These are phyloP conservation scores for Plebejus argus DNA, from an alignment of 2,888 invertebrate genomes.

Conservation along the genomic window DNA sequence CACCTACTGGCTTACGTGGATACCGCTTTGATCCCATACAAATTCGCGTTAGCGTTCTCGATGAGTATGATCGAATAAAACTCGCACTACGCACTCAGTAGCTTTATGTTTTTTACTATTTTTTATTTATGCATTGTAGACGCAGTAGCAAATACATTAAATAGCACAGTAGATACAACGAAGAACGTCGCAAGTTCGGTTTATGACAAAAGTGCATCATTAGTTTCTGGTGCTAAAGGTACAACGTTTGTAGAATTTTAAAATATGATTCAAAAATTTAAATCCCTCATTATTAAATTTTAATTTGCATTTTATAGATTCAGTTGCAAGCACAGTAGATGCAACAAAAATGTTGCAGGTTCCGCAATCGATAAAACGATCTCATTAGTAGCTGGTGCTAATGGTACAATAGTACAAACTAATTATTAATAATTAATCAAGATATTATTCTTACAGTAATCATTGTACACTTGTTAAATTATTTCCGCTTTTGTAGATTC, in stretches of 20 bases:
- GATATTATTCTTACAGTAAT: no score
- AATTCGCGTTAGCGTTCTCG: no score
- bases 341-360: conserved; percentile 71
- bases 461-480: no score
- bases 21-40: no score
- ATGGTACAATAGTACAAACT: conserved; percentile 48
- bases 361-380: conserved; percentile 65
- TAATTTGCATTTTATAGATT: conserved; percentile 52
- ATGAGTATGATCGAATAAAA: no score
- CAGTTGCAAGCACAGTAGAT: conserved; percentile 55
- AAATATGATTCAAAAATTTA: no score
- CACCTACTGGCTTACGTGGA: no score
- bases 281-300: conserved; percentile 33
- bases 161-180: conserved; percentile 58
- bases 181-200: conserved; percentile 58
- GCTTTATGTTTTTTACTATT: not conserved
- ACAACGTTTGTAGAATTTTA: not conserved
- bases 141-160: conserved; percentile 52
- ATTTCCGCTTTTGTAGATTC: not conserved
- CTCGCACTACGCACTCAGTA: no score
- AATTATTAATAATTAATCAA: no score
- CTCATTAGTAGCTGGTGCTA: conserved; percentile 50
- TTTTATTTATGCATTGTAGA: conserved; percentile 46
- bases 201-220: conserved; percentile 52
- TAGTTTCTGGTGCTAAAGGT: conserved; percentile 48